Percentiles rank a stretch among this genome's conserved stretches.
Conservation (phyloP, 2,888 invertebrate genomes). For the Eledone cirrhosa region DNA sequence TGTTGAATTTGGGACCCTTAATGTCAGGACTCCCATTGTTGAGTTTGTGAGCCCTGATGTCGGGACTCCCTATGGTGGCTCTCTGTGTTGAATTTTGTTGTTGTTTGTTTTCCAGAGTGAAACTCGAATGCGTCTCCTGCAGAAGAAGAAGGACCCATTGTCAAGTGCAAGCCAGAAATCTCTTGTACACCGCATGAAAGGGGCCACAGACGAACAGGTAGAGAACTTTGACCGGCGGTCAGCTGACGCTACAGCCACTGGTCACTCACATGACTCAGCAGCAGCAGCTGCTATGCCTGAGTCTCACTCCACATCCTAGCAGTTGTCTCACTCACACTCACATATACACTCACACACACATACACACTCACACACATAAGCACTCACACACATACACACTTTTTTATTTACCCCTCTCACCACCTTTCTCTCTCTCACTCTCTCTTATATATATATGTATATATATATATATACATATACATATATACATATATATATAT, state of each 20-base stretch:
- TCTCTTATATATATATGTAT: not conserved
- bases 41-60: too few relatives aligned
- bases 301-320: conserved; percentile 17
- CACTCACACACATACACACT: not conserved
- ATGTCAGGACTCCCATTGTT: too few relatives aligned
- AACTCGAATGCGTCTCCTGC: conserved; percentile 46
- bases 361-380: not conserved
- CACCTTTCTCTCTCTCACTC: not conserved
- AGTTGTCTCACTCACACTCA: not conserved
- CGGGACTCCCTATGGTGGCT: too few relatives aligned
- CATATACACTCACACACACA: not conserved
- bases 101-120: conserved; percentile 42
- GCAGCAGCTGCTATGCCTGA: conserved; percentile 1
- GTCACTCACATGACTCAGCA: not conserved
- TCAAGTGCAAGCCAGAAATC: conserved; percentile 37
- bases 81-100: not conserved
- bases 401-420: not conserved
- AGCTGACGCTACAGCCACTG: conserved; percentile 11
- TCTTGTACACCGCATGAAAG: conserved; percentile 35
- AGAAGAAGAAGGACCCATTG: conserved; percentile 39
- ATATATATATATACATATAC: conserved; percentile 7
- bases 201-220: conserved; percentile 42
- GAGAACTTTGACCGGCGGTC: conserved; percentile 36
- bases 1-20: too few relatives aligned
- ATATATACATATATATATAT: not conserved